Percentiles rank a stretch among this genome's conserved stretches.
Evolutionary conservation across 1,140 invertebrate genomes (phyloP).

Genomic region (Drosophila kikkawai): DNA sequence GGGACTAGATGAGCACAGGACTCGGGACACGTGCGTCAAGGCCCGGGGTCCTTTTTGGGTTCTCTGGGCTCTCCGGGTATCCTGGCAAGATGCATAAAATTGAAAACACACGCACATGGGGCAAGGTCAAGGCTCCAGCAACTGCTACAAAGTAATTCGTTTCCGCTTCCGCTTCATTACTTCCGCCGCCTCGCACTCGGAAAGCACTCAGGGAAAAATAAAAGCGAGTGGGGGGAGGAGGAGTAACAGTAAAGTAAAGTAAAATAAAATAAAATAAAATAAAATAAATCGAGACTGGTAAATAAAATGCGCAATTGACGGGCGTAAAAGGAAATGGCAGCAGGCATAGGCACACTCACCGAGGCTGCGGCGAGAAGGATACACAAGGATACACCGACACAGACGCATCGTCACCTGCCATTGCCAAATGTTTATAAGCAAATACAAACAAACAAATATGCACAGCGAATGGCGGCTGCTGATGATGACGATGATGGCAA

Average conservation of each 20-base stretch:
- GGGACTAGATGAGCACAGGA: not conserved
- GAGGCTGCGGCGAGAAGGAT: slow-evolving; percentile 2
- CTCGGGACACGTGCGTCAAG: slow-evolving; percentile 53
- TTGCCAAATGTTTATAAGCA: slow-evolving; percentile 62
- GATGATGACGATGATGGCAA: not conserved
- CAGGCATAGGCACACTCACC: slow-evolving; percentile 6
- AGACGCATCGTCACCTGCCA: slow-evolving; percentile 39
- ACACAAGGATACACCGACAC: slow-evolving; percentile 2
- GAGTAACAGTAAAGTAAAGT: not conserved
- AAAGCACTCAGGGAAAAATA: slow-evolving; percentile 42
- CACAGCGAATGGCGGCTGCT: slow-evolving; percentile 1
- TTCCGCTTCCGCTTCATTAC: slow-evolving; percentile 75
- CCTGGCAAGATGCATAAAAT: slow-evolving; percentile 43
- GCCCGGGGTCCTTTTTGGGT: slow-evolving; percentile 21
- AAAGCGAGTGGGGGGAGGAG: not conserved
- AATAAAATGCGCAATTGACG: slow-evolving; percentile 68
- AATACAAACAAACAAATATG: slow-evolving; percentile 56
- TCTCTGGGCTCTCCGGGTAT: not conserved
- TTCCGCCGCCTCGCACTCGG: slow-evolving; percentile 38
- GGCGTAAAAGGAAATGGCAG: slow-evolving; percentile 52
- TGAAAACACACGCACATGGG: slow-evolving; percentile 55
- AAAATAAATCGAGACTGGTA: slow-evolving; percentile 43
- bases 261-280: slow-evolving; percentile 19
- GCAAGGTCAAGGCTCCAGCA: slow-evolving; percentile 60
- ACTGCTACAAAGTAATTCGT: slow-evolving; percentile 68